Evolutionary conservation across 2,888 invertebrate genomes (phyloP), one percentile per base, ranked within the genome.

Genomic region (Drosophila mettleri): DNA sequence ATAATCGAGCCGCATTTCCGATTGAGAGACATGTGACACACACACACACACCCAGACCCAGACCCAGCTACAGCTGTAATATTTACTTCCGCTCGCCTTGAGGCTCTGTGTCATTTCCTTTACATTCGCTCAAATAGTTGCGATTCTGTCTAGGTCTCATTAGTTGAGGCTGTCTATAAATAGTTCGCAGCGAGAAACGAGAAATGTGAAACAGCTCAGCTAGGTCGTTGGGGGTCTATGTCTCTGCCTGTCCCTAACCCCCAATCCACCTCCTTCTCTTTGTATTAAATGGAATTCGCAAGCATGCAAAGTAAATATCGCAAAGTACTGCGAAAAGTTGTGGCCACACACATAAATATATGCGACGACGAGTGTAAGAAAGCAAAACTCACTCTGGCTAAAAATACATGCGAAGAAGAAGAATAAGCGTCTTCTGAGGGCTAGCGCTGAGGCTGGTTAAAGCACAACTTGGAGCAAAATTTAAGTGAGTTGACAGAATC

Each of bases 1-100:
- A 81, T 81, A 86, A 73, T 78, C 75, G 51, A 59, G 29, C 53
- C 53, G 78, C 73, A 73, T 75, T 78, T 75, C 75, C 75, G 68
- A 41, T 61, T 65, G 14, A 14, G 29, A 36, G 41, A 68, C 24
- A 58, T 18, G 29, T 49, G 27, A 48, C 27, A 22, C 39, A 24
- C 33, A 9, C 12, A 33, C 36, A 18, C 18, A 46, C 10, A 16
- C 10, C 12, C 8, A 7, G 9, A 27, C 4, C 14, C 46, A 31
- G 2, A 3, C 31, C 18, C n/a, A 34, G 29, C 18, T 16, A 16
- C 1, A 18, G 8, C 9, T 55, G 49, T 55, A 70, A 62, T 70
- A 59, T 74, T 61, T 53, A 76, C 70, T 70, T 74, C 74, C 76
- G 74, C 22, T 74, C 61, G 39, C 48, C 43, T 49, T 57, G 60